phyloP scores from a whole-genome alignment of 2,888 invertebrate genomes.

The Oasisia sp. region DNA sequence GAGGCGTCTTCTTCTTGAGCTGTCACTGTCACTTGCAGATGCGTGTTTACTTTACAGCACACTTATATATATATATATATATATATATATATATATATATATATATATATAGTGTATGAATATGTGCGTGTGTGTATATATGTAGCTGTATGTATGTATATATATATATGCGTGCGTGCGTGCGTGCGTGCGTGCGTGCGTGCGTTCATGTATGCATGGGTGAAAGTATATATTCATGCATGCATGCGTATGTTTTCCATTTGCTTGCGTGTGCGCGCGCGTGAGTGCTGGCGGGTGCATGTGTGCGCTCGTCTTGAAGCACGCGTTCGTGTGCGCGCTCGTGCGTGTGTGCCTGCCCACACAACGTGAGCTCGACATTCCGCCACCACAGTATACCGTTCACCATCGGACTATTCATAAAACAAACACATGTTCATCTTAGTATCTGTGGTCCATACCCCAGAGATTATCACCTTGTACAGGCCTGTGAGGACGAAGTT shows the following conservation, averaged over 20 bases:
- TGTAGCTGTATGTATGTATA: slow-evolving; percentile 38
- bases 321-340: slow-evolving; percentile 1
- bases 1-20: not conserved
- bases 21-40: not conserved
- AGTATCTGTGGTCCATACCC: too few species aligned
- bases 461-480: not conserved
- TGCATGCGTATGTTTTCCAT: not conserved
- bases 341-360: slow-evolving; percentile 9
- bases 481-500: not conserved
- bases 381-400: too few species aligned
- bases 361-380: too few species aligned
- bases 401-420: too few species aligned
- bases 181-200: slow-evolving; percentile 29
- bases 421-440: too few species aligned
- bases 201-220: slow-evolving; percentile 13
- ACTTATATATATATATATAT: too few species aligned
- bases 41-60: not conserved
- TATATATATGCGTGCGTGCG: slow-evolving; percentile 38
- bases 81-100: slow-evolving; percentile 38
- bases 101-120: slow-evolving; percentile 37
- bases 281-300: too few species aligned
- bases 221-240: slow-evolving; percentile 22
- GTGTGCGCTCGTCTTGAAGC: slow-evolving; percentile 21
- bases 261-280: too few species aligned
- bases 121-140: slow-evolving; percentile 37